These are phyloP conservation scores for Chymomyza procnemis DNA, from an alignment of 2,888 invertebrate genomes.

Conservation along the genomic window DNA sequence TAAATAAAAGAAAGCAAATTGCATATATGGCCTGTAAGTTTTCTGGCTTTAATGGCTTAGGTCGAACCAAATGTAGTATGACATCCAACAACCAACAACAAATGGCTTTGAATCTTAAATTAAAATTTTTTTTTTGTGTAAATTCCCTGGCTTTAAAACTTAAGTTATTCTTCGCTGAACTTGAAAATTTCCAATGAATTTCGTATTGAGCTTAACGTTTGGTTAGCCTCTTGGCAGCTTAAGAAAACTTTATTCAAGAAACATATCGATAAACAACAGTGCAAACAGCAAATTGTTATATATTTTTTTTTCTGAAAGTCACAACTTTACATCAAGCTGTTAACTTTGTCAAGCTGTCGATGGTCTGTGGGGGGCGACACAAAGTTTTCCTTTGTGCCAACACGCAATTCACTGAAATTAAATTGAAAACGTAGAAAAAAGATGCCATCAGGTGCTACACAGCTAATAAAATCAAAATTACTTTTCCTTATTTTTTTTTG, in stretches of 20 bases:
- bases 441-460: conserved; percentile 65
- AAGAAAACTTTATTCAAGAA: conserved; percentile 28
- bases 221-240: conserved; percentile 52
- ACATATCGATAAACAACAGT: conserved; percentile 45
- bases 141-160: too few relatives aligned
- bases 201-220: conserved; percentile 33
- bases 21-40: too few relatives aligned
- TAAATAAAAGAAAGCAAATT: neutral
- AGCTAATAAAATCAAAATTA: conserved; percentile 73
- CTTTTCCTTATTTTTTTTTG: conserved; percentile 53
- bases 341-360: conserved; percentile 42
- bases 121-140: neutral
- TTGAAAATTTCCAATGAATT: conserved; percentile 23
- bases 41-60: neutral
- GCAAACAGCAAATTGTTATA: conserved; percentile 50
- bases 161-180: neutral
- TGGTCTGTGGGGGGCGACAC: conserved; percentile 21
- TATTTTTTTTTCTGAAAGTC: conserved; percentile 10
- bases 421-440: conserved; percentile 47
- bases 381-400: conserved; percentile 46
- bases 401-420: conserved; percentile 56
- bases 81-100: too few relatives aligned
- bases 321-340: conserved; percentile 33
- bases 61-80: too few relatives aligned
- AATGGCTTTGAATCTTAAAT: too few relatives aligned